A percentile compares a stretch with the other conserved stretches of the same genome.
Conservation (phyloP, 2,113 vertebrate species). For the Pungitius pungitius region DNA sequence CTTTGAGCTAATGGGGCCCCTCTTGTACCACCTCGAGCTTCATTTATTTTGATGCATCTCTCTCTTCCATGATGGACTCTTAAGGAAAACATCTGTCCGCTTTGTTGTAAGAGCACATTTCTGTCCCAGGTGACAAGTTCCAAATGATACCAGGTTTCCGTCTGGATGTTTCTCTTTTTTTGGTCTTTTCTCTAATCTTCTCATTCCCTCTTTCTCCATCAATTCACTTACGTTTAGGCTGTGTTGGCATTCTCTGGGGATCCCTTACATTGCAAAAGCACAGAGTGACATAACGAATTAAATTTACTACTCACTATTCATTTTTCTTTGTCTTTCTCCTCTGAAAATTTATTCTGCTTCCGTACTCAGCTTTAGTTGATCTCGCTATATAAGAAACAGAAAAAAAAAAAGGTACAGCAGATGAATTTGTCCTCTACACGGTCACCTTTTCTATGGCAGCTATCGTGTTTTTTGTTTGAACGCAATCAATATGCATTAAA, state of each 20-base stretch:
- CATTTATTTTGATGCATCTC: constrained; percentile 48
- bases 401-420: fast-evolving
- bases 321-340: not conserved
- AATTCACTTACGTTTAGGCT: constrained; percentile 4
- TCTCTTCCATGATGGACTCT: constrained; percentile 53
- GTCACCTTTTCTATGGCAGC: not conserved
- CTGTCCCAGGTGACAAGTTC: constrained; percentile 28
- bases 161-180: not conserved
- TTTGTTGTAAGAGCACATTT: constrained; percentile 20
- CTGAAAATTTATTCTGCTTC: constrained; percentile 9
- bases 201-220: not conserved
- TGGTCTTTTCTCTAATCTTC: constrained; percentile 4
- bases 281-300: constrained; percentile 11
- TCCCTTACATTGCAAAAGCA: constrained; percentile 17
- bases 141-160: constrained; percentile 23
- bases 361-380: constrained; percentile 35
- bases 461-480: no score
- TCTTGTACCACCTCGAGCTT: constrained; percentile 15
- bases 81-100: constrained; percentile 64
- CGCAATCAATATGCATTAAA: not conserved
- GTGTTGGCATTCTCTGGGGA: not conserved
- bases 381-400: not conserved
- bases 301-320: not conserved
- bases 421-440: not conserved
- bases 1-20: constrained; percentile 21